Evolutionary conservation across 2,113 vertebrate genomes (phyloP).

Genomic region (Hucho hucho): DNA sequence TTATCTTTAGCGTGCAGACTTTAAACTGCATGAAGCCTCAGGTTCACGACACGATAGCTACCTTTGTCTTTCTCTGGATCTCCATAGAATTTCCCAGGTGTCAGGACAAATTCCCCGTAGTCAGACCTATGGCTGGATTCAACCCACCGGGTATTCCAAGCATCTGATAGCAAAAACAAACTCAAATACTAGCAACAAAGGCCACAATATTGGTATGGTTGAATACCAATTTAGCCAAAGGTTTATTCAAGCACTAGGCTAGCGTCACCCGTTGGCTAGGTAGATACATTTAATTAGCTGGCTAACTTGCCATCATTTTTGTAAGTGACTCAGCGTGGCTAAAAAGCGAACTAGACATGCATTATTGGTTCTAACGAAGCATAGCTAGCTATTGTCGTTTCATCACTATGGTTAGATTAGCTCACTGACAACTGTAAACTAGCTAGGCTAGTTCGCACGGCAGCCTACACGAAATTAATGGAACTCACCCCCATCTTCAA

Average conservation of each 20-base stretch:
- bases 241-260: too few species aligned
- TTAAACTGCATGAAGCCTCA: too few species aligned
- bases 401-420: background rate
- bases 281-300: too few species aligned
- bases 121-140: conserved; percentile 92
- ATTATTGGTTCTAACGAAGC: too few species aligned
- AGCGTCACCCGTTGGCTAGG: too few species aligned
- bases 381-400: too few species aligned
- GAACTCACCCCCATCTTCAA: conserved; percentile 77
- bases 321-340: too few species aligned
- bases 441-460: conserved; percentile 14
- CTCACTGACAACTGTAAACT: background rate
- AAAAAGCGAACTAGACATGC: too few species aligned
- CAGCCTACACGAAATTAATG: background rate
- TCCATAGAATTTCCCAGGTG: conserved; percentile 88
- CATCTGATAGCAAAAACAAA: conserved; percentile 58
- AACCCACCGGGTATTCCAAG: conserved; percentile 85
- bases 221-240: too few species aligned
- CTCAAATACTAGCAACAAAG: background rate
- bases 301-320: too few species aligned
- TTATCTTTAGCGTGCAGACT: too few species aligned
- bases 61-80: conserved; percentile 93
- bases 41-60: conserved; percentile 38
- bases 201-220: too few species aligned
- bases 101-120: conserved; percentile 84